Conservation (phyloP, 2,888 invertebrate species). For the Metellina segmentata region DNA sequence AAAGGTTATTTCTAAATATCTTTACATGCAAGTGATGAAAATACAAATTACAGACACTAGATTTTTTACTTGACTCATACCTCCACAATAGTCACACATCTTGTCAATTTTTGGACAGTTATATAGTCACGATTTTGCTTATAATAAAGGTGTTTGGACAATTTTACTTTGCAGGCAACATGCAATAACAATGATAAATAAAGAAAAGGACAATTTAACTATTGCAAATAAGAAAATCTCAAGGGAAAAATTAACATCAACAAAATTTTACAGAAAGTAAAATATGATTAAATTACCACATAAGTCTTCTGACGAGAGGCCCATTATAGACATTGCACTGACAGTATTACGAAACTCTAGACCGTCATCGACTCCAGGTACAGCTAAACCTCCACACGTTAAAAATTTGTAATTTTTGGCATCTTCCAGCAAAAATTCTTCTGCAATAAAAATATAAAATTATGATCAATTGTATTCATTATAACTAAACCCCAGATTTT, state of each 20-base stretch:
- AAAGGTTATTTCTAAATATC: too few relatives aligned
- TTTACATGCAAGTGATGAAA: too few relatives aligned
- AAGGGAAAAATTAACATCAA: too few relatives aligned
- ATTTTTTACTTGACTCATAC: too few relatives aligned
- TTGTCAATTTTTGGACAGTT: too few relatives aligned
- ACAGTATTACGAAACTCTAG: constrained; percentile 96
- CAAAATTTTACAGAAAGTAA: background rate
- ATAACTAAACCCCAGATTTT: too few relatives aligned
- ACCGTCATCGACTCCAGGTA: constrained; percentile 96
- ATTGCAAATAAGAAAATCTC: background rate
- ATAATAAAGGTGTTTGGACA: too few relatives aligned
- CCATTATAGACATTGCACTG: constrained; percentile 99
- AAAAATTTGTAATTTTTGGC: constrained; percentile 96
- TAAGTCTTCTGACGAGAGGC: constrained; percentile 96
- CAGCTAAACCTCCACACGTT: constrained; percentile 91
- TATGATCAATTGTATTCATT: background rate
- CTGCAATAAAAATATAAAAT: constrained; percentile 81
- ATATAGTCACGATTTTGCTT: too few relatives aligned
- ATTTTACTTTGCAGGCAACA: too few relatives aligned
- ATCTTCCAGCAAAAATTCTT: constrained; percentile 96
- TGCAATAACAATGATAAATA: too few relatives aligned
- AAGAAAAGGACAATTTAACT: background rate
- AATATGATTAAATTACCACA: constrained; percentile 82
- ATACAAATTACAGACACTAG: too few relatives aligned
- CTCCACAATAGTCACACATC: too few relatives aligned